phyloP scores from a whole-genome alignment of 1,140 invertebrate genomes.

The Hyposmocoma kahamanoa region DNA sequence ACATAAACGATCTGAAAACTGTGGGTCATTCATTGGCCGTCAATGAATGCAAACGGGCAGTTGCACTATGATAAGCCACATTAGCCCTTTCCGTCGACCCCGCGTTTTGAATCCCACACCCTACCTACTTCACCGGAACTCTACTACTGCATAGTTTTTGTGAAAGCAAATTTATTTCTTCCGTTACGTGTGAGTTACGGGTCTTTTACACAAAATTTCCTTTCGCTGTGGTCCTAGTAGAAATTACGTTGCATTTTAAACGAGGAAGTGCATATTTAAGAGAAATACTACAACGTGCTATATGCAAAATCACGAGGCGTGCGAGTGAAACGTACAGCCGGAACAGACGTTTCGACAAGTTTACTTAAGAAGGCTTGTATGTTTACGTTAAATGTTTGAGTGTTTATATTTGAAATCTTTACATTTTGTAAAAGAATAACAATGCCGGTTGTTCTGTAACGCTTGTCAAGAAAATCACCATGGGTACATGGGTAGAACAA shows the following conservation, averaged over 20 bases:
- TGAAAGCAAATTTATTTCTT: slow-evolving; percentile 34
- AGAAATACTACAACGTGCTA: too few relatives aligned
- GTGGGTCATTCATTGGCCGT: slow-evolving; percentile 2
- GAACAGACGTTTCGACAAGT: slow-evolving; percentile 2
- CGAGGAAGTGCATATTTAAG: too few relatives aligned
- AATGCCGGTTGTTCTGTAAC: too few relatives aligned
- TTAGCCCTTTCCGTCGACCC: not conserved
- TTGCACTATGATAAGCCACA: slow-evolving; percentile 8
- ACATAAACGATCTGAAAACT: too few relatives aligned
- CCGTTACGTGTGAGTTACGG: slow-evolving; percentile 16
- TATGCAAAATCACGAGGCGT: too few relatives aligned
- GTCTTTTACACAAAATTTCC: slow-evolving; percentile 7
- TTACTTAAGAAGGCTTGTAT: not conserved
- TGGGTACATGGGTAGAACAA: too few relatives aligned
- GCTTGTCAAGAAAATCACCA: too few relatives aligned
- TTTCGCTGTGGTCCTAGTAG: too few relatives aligned
- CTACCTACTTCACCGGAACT: not conserved
- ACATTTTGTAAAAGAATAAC: not conserved
- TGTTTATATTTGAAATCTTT: not conserved
- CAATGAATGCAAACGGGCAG: slow-evolving; percentile 29
- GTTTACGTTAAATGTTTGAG: not conserved
- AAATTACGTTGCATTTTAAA: too few relatives aligned
- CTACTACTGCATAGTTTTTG: slow-evolving; percentile 19
- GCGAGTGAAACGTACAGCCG: too few relatives aligned
- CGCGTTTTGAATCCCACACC: not conserved